Percentiles rank a stretch among this genome's conserved stretches.
These are phyloP conservation scores for Apteryx mantelli DNA, from an alignment of 2,113 vertebrate genomes.

Conservation along the genomic window DNA sequence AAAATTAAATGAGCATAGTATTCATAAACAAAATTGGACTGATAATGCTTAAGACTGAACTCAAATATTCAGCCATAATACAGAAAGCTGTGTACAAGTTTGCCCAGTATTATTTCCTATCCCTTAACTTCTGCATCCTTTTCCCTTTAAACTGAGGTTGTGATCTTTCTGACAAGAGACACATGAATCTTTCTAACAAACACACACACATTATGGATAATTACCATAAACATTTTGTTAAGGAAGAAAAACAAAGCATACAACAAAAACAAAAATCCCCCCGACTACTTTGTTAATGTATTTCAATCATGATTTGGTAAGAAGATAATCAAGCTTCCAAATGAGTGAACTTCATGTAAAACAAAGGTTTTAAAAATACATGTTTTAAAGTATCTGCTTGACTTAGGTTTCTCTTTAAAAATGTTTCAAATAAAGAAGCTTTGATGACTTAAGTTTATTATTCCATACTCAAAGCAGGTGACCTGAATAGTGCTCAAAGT, in stretches of 20 bases:
- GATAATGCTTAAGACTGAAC: neutral
- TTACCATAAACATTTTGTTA: neutral
- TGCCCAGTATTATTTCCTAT: neutral
- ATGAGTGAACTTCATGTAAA: neutral
- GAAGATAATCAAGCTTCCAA: neutral
- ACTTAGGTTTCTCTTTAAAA: neutral
- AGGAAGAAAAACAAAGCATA: neutral
- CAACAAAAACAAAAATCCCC: neutral
- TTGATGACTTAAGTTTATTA: neutral
- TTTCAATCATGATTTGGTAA: neutral
- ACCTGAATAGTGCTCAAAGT: neutral
- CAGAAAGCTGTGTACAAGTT: neutral
- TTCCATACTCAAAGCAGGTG: neutral
- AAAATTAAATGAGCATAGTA: neutral
- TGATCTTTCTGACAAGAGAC: neutral
- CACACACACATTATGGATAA: neutral
- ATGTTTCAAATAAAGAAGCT: neutral
- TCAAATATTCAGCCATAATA: neutral
- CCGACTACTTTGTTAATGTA: neutral
- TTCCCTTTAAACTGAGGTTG: neutral
- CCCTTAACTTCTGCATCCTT: neutral
- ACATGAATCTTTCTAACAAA: neutral
- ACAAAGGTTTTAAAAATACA: neutral
- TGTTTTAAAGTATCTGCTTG: neutral
- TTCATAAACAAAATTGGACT: neutral